Percentiles rank a stretch among this genome's conserved stretches.
These are phyloP conservation scores for Plecturocebus donacophilus DNA, from an alignment of 2,113 vertebrate genomes.

Conservation along the genomic window DNA sequence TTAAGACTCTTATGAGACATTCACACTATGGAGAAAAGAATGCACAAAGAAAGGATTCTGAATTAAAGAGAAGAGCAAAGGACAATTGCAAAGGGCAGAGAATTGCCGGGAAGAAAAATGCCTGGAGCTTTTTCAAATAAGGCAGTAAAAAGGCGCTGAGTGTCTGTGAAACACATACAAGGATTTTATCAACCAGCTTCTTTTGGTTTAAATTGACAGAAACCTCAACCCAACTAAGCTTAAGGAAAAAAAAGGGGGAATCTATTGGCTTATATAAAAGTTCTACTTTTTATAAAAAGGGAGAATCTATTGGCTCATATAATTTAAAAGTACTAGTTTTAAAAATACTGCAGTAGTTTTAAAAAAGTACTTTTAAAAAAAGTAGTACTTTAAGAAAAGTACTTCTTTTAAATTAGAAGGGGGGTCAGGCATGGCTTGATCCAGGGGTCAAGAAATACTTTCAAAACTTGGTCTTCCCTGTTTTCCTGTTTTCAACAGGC, in stretches of 20 bases:
- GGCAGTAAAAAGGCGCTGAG: not conserved
- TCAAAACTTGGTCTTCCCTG: conserved; percentile 1
- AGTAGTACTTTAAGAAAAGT: not conserved
- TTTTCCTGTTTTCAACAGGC: not conserved
- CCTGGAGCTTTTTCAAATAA: not conserved
- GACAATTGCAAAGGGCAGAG: not conserved
- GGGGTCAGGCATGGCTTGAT: not conserved
- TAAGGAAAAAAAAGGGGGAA: not conserved
- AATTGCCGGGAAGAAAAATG: not conserved
- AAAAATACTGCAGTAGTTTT: not conserved
- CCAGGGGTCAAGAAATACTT: not conserved
- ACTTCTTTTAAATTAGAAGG: not conserved
- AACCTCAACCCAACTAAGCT: not conserved
- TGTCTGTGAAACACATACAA: not conserved
- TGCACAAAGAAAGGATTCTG: not conserved
- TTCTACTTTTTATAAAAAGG: not conserved
- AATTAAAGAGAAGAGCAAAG: not conserved
- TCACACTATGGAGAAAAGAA: not conserved
- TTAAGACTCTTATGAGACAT: not conserved
- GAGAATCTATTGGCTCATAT: not conserved
- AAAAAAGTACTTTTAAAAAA: too few species aligned
- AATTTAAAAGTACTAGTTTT: not conserved
- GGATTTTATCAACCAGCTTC: not conserved
- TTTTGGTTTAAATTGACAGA: conserved; percentile 5
- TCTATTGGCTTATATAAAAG: not conserved